phyloP scores from a whole-genome alignment of 2,888 invertebrate species.

The Teleogryllus oceanicus region DNA sequence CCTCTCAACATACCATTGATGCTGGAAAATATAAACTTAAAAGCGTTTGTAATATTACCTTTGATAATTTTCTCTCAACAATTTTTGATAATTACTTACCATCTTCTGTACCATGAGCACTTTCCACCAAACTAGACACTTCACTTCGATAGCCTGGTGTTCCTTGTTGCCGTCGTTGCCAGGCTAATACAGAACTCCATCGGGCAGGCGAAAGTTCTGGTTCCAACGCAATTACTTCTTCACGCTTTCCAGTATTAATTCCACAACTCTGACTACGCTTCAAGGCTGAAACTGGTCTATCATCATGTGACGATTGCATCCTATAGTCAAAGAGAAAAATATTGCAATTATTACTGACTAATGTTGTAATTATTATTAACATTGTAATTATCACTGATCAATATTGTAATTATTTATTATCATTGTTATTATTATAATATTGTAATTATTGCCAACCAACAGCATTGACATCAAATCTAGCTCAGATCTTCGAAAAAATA shows the following conservation, averaged over 20 bases:
- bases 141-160: conserved; percentile 42
- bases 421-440: not conserved
- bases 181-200: conserved; percentile 36
- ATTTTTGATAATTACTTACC: conserved; percentile 36
- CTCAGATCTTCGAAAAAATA: no score
- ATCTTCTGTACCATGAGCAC: conserved; percentile 43
- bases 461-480: not conserved
- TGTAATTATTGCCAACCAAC: not conserved
- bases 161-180: conserved; percentile 34
- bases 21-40: no score
- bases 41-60: no score
- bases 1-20: no score
- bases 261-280: conserved; percentile 29
- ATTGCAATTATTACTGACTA: not conserved
- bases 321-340: not conserved
- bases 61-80: no score
- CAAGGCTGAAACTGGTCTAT: not conserved
- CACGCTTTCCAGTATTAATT: not conserved
- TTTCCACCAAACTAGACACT: conserved; percentile 42
- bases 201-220: conserved; percentile 30
- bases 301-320: not conserved
- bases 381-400: not conserved
- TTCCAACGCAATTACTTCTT: not conserved
- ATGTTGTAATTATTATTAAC: not conserved
- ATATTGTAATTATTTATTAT: not conserved